Evolutionary conservation across 2,113 vertebrate genomes (phyloP), one percentile per base, ranked within the genome.

Genomic region (Thomomys bottae): DNA sequence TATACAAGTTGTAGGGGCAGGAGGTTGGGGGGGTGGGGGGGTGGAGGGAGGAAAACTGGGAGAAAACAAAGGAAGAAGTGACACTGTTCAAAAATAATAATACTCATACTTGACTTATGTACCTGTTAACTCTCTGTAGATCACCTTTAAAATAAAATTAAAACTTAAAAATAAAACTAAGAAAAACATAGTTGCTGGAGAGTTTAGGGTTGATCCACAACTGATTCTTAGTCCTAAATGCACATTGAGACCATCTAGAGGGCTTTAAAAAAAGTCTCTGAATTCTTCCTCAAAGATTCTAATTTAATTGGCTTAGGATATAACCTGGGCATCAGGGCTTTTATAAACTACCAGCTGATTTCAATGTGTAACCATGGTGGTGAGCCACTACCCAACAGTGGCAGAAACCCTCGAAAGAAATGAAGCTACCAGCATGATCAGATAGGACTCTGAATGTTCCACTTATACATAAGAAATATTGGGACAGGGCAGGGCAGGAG

Each of bases 291-390:
- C 21, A 49, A 20, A n/a, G 49, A 23, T 28, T 73, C 83, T 67
- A 49, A 81, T 90, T 73, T 89, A 75, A 80, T 89, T 87, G 78
- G 10, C 34, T 82, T 66, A 89, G 72, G 54, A 21, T 54, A 20
- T n/a, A 34, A 79, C 30, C 36, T 76, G 61, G 21, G 26, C 15
- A 32, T n/a, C 34, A 67, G 20, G 20, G n/a, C 63, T 67, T 72
- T 82, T 71, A 45, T 76, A 92, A 72, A 28, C 28, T 88, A 86
- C 49, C 36, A 84, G 10, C 15, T 90, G 28, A 79, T 82, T 89
- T 54, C 68, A 83, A 0, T 77, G 32, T 63, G 8, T 73, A 83
- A 17, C 8, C 49, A 93, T 45, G 45, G 23, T 89, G 42, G 28
- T 61, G 70, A 77, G n/a, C 21, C 59, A 78, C 40, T 75, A 61